Percentiles rank a stretch among this genome's conserved stretches.
Conservation (phyloP, 92 coral and sea anemone genomes). For the Palythoa heliodiscus region DNA sequence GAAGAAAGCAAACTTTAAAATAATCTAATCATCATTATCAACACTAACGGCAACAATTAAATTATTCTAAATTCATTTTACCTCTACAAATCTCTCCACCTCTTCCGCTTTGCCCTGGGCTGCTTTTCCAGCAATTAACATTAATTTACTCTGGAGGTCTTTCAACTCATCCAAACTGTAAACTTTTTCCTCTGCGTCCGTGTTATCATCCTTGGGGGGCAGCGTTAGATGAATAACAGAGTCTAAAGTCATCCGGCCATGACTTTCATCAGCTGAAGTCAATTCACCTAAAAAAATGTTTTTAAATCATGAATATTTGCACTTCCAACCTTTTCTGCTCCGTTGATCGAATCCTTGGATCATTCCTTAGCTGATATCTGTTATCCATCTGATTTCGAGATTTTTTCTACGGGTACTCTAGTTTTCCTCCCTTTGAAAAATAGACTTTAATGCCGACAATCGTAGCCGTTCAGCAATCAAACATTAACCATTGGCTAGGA, state of each 20-base stretch:
- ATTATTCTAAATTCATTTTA: conserved; percentile 3
- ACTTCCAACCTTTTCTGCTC: too few species aligned
- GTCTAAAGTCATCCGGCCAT: conserved; percentile 11
- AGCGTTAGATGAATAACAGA: conserved; percentile 53
- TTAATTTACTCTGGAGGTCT: conserved; percentile 91
- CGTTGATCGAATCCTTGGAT: too few species aligned
- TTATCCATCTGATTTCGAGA: neutral
- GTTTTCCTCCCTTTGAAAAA: too few species aligned
- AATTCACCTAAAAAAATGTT: neutral
- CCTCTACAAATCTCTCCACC: conserved; percentile 82
- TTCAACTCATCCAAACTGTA: conserved; percentile 75
- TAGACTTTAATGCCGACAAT: too few species aligned
- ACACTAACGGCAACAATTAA: neutral
- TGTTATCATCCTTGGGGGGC: conserved; percentile 40
- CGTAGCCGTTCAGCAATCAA: too few species aligned
- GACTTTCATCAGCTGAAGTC: neutral
- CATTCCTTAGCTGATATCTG: too few species aligned
- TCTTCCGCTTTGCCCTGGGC: conserved; percentile 77
- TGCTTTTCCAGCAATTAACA: conserved; percentile 94
- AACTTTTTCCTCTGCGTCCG: conserved; percentile 42
- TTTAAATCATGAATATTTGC: too few species aligned
- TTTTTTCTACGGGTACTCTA: neutral
- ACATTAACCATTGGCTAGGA: too few species aligned
- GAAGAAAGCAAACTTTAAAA: neutral
- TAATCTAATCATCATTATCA: neutral